Percentiles rank a stretch among this genome's conserved stretches.
Conservation (phyloP, 2,797 vertebrate genomes). For the Enoplosus armatus region DNA sequence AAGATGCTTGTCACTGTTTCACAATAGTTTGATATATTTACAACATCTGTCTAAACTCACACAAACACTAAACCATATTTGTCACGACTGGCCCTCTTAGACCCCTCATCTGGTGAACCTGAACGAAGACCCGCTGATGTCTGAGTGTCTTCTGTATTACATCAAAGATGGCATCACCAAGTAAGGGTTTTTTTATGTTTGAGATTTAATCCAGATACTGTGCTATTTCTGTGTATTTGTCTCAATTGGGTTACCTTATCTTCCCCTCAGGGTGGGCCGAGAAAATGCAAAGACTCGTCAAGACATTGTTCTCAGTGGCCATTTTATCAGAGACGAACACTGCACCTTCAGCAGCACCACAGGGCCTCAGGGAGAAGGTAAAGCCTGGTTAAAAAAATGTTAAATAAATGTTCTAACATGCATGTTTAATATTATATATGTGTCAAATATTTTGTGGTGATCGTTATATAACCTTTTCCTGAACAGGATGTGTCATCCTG, state of each 20-base stretch:
- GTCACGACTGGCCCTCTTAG: constrained; percentile 74
- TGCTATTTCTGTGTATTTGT: not conserved
- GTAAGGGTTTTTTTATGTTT: constrained; percentile 76
- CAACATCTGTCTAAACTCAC: not conserved
- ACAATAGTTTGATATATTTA: not conserved
- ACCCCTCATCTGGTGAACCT: constrained; percentile 98
- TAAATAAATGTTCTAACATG: not conserved
- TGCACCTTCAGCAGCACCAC: constrained; percentile 95
- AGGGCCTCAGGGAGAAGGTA: constrained; percentile 90
- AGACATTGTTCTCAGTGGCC: constrained; percentile 97
- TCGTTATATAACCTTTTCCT: constrained; percentile 4
- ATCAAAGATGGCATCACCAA: constrained; percentile 98
- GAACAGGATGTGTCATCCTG: constrained; percentile 89
- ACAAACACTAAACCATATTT: not conserved
- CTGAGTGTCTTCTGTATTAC: constrained; percentile 98
- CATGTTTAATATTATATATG: not conserved
- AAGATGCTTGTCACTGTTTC: constrained; percentile 13
- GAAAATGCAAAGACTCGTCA: constrained; percentile 95
- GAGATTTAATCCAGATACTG: not conserved
- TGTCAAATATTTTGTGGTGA: not conserved
- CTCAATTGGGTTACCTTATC: not conserved
- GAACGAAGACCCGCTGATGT: constrained; percentile 98
- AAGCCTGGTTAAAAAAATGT: too few relatives aligned
- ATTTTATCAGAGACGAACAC: constrained; percentile 98
- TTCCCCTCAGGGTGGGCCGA: constrained; percentile 91